Evolutionary conservation across 2,797 vertebrate species (phyloP).

Genomic region (Ataeniobius toweri): DNA sequence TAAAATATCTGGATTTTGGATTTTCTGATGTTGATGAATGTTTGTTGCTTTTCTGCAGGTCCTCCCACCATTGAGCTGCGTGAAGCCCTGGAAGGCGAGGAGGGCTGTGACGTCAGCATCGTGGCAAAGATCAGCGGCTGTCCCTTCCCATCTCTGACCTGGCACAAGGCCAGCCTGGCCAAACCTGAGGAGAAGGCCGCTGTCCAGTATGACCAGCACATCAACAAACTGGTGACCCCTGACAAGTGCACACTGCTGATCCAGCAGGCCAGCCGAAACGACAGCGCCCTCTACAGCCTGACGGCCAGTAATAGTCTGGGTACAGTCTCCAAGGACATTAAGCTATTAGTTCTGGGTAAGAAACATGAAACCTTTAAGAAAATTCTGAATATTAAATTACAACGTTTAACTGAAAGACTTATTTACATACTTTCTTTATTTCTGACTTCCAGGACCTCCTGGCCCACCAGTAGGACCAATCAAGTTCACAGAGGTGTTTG

Average conservation of each 20-base stretch:
- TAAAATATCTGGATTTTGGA: not conserved
- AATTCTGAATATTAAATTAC: not conserved
- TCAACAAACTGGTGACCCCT: slow-evolving; percentile 92
- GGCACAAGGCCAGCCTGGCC: slow-evolving; percentile 88
- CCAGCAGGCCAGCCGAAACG: slow-evolving; percentile 89
- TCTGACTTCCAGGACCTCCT: slow-evolving; percentile 85
- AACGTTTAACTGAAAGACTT: not conserved
- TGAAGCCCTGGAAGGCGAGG: slow-evolving; percentile 92
- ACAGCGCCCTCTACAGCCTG: slow-evolving; percentile 91
- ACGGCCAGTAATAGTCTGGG: slow-evolving; percentile 93
- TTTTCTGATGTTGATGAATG: not conserved
- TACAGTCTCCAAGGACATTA: slow-evolving; percentile 90
- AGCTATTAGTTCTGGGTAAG: slow-evolving; percentile 90
- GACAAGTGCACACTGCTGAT: slow-evolving; percentile 92
- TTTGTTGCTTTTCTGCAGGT: slow-evolving; percentile 69
- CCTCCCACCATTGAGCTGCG: slow-evolving; percentile 90
- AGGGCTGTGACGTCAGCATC: slow-evolving; percentile 91
- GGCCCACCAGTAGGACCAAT: slow-evolving; percentile 90
- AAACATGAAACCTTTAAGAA: slow-evolving; percentile 9
- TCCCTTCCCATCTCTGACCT: slow-evolving; percentile 92
- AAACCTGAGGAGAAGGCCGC: slow-evolving; percentile 90
- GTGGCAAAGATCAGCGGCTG: slow-evolving; percentile 94
- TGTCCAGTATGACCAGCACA: slow-evolving; percentile 89
- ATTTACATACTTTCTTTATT: not conserved
- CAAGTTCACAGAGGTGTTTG: slow-evolving; percentile 93